A percentile compares a stretch with the other conserved stretches of the same genome.
phyloP scores from a whole-genome alignment of 2,113 vertebrate species.

The Pomatostomus ruficeps region DNA sequence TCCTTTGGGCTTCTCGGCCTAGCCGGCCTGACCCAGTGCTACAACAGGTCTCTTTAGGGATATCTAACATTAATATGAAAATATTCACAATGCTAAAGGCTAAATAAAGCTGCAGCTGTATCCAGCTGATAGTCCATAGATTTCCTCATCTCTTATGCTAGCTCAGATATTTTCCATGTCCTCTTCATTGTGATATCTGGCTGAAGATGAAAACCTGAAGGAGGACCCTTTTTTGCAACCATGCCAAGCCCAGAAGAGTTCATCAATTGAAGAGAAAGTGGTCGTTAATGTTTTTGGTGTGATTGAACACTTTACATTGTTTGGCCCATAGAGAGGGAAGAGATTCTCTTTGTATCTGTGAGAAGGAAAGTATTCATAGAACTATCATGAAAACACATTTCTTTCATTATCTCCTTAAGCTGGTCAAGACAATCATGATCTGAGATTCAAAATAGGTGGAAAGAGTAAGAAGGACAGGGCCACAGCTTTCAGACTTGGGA shows the following conservation, averaged over 20 bases:
- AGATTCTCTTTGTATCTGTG: neutral
- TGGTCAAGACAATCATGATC: neutral
- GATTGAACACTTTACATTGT: neutral
- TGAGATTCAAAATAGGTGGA: neutral
- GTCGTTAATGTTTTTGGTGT: neutral
- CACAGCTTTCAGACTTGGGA: neutral
- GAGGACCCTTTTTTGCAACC: neutral
- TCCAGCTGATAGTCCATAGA: neutral
- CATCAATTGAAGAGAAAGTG: neutral
- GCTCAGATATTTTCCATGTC: neutral
- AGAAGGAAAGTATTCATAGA: neutral
- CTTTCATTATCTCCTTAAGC: neutral
- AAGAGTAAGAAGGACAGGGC: neutral
- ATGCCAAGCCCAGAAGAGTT: neutral
- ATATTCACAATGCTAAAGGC: neutral
- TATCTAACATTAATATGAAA: constrained; percentile 6
- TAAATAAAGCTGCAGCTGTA: neutral
- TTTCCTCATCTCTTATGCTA: neutral
- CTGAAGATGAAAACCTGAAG: neutral
- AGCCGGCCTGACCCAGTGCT: no score
- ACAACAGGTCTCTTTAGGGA: neutral
- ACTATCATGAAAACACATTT: neutral
- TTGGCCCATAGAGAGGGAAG: neutral
- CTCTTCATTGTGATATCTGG: neutral
- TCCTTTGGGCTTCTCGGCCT: no score